Evolutionary conservation across 2,797 vertebrate genomes (phyloP).

Genomic region (Lemur catta): DNA sequence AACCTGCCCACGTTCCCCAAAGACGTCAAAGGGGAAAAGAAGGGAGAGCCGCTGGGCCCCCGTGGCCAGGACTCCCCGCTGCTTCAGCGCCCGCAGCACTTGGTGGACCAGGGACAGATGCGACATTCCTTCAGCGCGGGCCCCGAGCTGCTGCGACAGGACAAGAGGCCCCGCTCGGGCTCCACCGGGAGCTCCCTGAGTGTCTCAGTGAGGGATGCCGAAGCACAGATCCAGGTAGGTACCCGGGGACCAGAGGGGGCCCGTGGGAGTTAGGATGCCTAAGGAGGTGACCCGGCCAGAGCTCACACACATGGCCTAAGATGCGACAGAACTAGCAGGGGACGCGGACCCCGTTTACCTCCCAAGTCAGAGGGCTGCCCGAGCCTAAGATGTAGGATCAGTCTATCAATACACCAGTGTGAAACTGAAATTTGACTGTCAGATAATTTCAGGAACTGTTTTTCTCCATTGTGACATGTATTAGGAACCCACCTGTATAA

Average conservation of each 20-base stretch:
- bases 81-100: conserved; percentile 93
- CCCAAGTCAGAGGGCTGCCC: background rate
- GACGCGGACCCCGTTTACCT: rapidly evolving
- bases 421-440: background rate
- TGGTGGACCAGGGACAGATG: conserved; percentile 93
- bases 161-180: conserved; percentile 93
- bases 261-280: rapidly evolving
- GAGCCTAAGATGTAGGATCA: background rate
- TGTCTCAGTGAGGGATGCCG: conserved; percentile 91
- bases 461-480: background rate
- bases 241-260: rapidly evolving
- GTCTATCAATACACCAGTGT: rapidly evolving
- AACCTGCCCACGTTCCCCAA: conserved; percentile 90
- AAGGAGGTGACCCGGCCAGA: background rate
- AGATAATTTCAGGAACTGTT: background rate
- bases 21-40: conserved; percentile 87
- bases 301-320: rapidly evolving
- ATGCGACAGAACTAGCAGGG: background rate
- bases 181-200: conserved; percentile 94
- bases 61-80: conserved; percentile 85
- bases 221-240: conserved; percentile 96
- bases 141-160: conserved; percentile 93
- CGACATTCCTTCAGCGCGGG: conserved; percentile 96
- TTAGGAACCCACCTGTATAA: background rate
- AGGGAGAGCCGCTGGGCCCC: conserved; percentile 79